Evolutionary conservation across 2,113 vertebrate species (phyloP).

Genomic region (Columba janthina): DNA sequence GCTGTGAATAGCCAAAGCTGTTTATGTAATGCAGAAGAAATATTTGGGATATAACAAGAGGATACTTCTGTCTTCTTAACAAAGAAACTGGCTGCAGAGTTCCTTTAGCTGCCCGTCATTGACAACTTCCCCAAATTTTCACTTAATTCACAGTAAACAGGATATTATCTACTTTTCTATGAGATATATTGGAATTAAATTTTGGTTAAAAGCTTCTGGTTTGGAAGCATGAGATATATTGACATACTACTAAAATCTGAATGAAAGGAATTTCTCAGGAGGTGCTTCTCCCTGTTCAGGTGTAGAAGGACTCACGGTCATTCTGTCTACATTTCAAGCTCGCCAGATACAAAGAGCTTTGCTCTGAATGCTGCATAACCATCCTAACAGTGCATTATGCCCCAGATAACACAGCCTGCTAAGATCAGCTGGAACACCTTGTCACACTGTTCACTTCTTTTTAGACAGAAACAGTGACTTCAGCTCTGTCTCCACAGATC

Average conservation of each 20-base stretch:
- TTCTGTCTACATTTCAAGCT: not conserved
- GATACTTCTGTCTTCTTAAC: not conserved
- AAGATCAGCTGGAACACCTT: not conserved
- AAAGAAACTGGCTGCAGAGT: not conserved
- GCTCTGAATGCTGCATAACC: not conserved
- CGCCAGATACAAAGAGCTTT: accelerated
- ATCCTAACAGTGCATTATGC: not conserved
- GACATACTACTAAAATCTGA: not conserved
- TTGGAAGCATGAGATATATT: not conserved
- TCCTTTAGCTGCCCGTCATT: constrained; percentile 2
- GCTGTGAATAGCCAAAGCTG: constrained; percentile 23
- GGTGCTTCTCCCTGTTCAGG: accelerated
- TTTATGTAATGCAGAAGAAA: not conserved
- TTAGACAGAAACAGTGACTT: not conserved
- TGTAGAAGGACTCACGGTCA: not conserved
- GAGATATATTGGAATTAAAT: not conserved
- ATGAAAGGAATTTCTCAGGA: not conserved
- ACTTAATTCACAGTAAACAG: not conserved
- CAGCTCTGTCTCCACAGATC: not conserved
- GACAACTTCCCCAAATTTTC: not conserved
- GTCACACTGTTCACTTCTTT: not conserved
- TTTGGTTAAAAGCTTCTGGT: not conserved
- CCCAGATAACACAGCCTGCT: not conserved
- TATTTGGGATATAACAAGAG: not conserved
- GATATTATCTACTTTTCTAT: not conserved